Evolutionary conservation across 2,888 invertebrate genomes (phyloP).

Genomic region (Mechanitis messenoides): DNA sequence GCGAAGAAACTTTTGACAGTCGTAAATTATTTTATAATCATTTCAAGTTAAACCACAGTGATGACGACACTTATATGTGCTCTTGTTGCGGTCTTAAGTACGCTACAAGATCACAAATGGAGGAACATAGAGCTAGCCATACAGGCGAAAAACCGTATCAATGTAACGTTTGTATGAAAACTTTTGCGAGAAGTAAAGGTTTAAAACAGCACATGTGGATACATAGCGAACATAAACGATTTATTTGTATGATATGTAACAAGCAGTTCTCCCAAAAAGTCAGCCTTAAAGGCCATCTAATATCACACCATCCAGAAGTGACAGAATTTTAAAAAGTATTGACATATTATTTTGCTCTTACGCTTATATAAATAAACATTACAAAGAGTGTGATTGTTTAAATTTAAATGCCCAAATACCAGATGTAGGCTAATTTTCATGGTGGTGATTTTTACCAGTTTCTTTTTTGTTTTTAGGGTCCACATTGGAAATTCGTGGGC

Average conservation of each 20-base stretch:
- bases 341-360: constrained; percentile 10
- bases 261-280: constrained; percentile 63
- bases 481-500: constrained; percentile 64
- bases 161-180: constrained; percentile 67
- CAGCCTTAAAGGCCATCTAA: constrained; percentile 55
- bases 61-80: constrained; percentile 46
- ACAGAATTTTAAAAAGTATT: constrained; percentile 17
- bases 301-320: constrained; percentile 47
- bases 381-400: constrained; percentile 15
- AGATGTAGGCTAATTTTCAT: constrained; percentile 29
- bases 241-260: constrained; percentile 50
- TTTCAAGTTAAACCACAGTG: constrained; percentile 51
- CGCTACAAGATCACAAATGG: constrained; percentile 41
- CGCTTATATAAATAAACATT: constrained; percentile 16
- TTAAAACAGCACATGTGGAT: constrained; percentile 64
- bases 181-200: constrained; percentile 67
- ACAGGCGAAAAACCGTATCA: constrained; percentile 64
- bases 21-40: constrained; percentile 56
- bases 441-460: constrained; percentile 60
- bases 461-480: constrained; percentile 73
- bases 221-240: constrained; percentile 56
- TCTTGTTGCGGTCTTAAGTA: constrained; percentile 55
- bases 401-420: constrained; percentile 17
- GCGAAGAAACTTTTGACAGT: constrained; percentile 41
- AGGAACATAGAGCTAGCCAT: constrained; percentile 66